Evolutionary conservation across 2,113 vertebrate species (phyloP).

Genomic region (Pteronura brasiliensis): DNA sequence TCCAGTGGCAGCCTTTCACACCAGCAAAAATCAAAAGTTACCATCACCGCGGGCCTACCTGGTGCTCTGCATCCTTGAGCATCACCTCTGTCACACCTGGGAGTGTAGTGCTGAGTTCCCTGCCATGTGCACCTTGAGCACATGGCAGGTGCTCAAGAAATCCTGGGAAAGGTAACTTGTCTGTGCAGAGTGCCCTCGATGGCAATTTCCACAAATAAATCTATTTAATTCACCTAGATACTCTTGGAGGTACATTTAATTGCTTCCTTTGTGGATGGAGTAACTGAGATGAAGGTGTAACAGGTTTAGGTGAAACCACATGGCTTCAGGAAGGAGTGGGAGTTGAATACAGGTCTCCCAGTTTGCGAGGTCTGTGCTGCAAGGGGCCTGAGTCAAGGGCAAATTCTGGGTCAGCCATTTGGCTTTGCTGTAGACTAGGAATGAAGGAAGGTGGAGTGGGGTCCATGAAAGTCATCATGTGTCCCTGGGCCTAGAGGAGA

Average conservation of each 20-base stretch:
- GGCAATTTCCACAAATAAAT: background rate
- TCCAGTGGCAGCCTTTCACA: background rate
- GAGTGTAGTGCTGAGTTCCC: rapidly evolving
- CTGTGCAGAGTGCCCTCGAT: background rate
- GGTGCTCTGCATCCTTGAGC: too few species aligned
- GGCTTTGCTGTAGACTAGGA: background rate
- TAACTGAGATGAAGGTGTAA: background rate
- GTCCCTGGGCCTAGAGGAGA: background rate
- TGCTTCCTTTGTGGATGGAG: background rate
- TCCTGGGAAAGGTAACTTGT: background rate
- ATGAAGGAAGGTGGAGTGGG: too few species aligned
- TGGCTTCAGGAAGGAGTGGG: background rate
- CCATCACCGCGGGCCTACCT: rapidly evolving
- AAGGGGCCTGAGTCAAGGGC: background rate
- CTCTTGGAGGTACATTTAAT: background rate
- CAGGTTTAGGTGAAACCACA: background rate
- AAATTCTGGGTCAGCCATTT: background rate
- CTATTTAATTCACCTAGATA: background rate
- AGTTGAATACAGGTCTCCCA: background rate
- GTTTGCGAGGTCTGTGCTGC: background rate
- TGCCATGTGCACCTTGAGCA: too few species aligned
- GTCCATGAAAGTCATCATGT: background rate
- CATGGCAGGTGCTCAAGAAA: background rate
- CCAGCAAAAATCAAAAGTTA: background rate
- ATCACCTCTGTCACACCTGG: background rate